These are phyloP conservation scores for Tangachromis dhanisi DNA, from an alignment of 2,113 vertebrate genomes.

Conservation along the genomic window DNA sequence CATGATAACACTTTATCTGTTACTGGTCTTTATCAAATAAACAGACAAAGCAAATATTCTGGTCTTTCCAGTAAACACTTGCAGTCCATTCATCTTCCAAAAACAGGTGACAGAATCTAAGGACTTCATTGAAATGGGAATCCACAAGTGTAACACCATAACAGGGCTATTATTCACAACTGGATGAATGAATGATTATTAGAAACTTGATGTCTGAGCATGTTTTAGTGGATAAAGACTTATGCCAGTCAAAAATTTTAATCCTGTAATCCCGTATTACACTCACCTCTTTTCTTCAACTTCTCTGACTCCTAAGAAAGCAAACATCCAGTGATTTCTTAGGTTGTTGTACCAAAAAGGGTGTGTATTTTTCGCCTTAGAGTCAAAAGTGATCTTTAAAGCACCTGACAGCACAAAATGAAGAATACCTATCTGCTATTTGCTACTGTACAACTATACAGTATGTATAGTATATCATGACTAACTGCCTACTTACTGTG, in stretches of 20 bases:
- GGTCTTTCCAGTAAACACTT: background rate
- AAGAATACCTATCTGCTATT: background rate
- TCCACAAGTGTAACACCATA: background rate
- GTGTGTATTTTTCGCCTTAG: background rate
- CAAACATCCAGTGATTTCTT: background rate
- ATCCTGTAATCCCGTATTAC: constrained; percentile 19
- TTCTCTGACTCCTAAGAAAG: background rate
- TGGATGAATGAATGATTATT: constrained; percentile 19
- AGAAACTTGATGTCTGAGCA: background rate
- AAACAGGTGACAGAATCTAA: background rate
- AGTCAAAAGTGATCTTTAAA: background rate
- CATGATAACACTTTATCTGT: background rate
- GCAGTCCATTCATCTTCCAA: background rate
- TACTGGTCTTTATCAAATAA: background rate
- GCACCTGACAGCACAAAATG: background rate
- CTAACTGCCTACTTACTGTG: background rate
- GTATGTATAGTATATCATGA: background rate
- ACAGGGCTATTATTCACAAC: background rate
- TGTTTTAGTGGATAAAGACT: background rate
- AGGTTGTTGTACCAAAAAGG: background rate
- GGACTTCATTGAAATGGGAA: background rate
- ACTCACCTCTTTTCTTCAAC: background rate
- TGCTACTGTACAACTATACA: background rate
- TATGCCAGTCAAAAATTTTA: background rate
- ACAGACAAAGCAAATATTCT: background rate